Percentiles rank a stretch among this genome's conserved stretches.
These are phyloP conservation scores for Spodoptera litura DNA, from an alignment of 1,140 invertebrate species.

Conservation along the genomic window DNA sequence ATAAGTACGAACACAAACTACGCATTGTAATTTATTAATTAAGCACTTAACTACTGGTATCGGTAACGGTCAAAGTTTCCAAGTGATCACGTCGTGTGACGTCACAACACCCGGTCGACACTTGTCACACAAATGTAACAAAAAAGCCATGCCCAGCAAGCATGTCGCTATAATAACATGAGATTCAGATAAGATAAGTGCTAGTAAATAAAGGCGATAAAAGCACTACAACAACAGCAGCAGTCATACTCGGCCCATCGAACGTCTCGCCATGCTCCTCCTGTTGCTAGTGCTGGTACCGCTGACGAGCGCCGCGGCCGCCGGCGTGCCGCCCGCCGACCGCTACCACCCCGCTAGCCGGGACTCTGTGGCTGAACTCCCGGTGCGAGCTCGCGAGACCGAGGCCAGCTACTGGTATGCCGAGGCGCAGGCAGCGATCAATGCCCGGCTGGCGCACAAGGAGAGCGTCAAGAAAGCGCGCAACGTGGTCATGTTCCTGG, in stretches of 20 bases:
- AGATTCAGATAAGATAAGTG: conserved; percentile 2
- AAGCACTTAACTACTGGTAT: too few relatives aligned
- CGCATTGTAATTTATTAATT: too few relatives aligned
- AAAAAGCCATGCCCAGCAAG: too few relatives aligned
- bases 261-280: conserved; percentile 41
- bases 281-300: neutral
- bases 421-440: conserved; percentile 58
- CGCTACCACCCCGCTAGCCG: conserved; percentile 56
- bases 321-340: conserved; percentile 39
- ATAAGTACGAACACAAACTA: too few relatives aligned
- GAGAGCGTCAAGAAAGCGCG: conserved; percentile 84
- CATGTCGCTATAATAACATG: neutral
- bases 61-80: too few relatives aligned
- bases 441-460: conserved; percentile 25
- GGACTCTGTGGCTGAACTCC: neutral
- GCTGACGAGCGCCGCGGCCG: neutral
- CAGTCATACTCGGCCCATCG: neutral
- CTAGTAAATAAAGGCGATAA: neutral
- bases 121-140: too few relatives aligned
- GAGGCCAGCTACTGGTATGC: conserved; percentile 58
- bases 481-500: conserved; percentile 91
- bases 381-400: conserved; percentile 44
- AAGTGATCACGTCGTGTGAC: too few relatives aligned
- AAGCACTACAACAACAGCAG: neutral
- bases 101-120: too few relatives aligned